Conservation (phyloP, 2,888 invertebrate genomes). For the Thumatha senex region DNA sequence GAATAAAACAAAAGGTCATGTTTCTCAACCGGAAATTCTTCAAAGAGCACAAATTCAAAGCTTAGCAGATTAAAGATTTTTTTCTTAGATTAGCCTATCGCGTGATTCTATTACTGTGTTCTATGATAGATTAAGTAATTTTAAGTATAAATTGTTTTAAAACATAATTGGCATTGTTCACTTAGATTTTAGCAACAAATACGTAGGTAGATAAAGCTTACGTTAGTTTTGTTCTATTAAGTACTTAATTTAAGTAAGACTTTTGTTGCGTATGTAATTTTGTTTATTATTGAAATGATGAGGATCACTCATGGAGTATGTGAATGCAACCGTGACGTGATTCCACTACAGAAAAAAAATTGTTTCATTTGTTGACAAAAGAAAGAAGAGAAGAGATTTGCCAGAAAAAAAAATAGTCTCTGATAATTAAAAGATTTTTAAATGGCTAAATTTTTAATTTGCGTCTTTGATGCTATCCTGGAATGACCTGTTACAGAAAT, state of each 20-base stretch:
- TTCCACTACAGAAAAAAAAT: neutral
- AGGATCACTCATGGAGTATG: too few relatives aligned
- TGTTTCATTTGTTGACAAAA: too few relatives aligned
- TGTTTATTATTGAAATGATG: neutral
- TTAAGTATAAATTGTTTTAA: neutral
- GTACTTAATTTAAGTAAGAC: neutral
- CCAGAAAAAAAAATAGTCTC: too few relatives aligned
- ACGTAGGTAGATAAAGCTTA: neutral
- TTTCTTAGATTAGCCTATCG: constrained; percentile 27
- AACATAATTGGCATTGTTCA: neutral
- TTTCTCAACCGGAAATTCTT: neutral
- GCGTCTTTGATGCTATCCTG: too few relatives aligned
- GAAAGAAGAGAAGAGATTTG: too few relatives aligned
- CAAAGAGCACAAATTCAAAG: neutral
- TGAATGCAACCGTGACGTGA: neutral
- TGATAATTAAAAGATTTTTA: too few relatives aligned
- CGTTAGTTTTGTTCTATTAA: neutral
- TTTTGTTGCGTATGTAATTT: neutral
- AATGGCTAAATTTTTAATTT: too few relatives aligned
- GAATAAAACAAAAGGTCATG: neutral
- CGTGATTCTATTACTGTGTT: constrained; percentile 27
- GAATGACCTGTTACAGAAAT: too few relatives aligned
- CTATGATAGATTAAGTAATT: constrained; percentile 1
- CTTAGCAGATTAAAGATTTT: neutral
- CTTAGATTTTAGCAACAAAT: neutral